Conservation (phyloP, 2,888 invertebrate species). For the Rotaria magnacalcarata region DNA sequence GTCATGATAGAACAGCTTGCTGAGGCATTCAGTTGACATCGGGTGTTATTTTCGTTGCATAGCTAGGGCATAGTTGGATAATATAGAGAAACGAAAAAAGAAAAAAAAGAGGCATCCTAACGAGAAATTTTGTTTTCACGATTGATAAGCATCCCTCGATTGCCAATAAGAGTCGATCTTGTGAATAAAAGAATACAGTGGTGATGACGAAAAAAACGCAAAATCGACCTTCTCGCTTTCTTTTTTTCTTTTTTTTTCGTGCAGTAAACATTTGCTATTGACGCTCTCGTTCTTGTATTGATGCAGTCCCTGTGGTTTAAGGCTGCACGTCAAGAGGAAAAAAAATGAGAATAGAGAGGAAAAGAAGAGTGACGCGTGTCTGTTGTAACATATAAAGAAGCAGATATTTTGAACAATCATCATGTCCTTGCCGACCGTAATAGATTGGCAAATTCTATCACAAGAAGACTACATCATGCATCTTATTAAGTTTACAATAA, state of each 20-base stretch:
- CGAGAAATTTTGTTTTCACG: slow-evolving; percentile 15
- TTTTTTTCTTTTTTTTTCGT: neutral
- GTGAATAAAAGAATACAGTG: neutral
- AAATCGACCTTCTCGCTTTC: neutral
- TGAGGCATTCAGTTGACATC: neutral
- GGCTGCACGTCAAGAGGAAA: neutral
- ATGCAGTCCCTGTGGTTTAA: slow-evolving; percentile 5
- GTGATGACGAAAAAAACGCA: neutral
- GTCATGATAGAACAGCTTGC: neutral
- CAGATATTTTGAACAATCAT: slow-evolving; percentile 8
- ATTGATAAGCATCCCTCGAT: neutral
- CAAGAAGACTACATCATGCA: neutral
- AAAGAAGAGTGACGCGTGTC: slow-evolving; percentile 1
- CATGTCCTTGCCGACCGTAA: neutral
- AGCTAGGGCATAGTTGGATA: neutral
- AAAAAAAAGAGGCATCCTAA: neutral
- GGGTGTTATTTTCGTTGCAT: neutral
- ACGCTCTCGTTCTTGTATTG: neutral
- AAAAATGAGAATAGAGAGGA: neutral
- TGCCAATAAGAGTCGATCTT: neutral
- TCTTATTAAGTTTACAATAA: neutral
- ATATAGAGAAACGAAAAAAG: neutral
- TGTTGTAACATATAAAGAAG: slow-evolving; percentile 14
- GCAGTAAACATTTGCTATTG: slow-evolving; percentile 12
- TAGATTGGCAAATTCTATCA: neutral